Evolutionary conservation across 2,888 invertebrate genomes (phyloP).

Genomic region (Bombylius major): DNA sequence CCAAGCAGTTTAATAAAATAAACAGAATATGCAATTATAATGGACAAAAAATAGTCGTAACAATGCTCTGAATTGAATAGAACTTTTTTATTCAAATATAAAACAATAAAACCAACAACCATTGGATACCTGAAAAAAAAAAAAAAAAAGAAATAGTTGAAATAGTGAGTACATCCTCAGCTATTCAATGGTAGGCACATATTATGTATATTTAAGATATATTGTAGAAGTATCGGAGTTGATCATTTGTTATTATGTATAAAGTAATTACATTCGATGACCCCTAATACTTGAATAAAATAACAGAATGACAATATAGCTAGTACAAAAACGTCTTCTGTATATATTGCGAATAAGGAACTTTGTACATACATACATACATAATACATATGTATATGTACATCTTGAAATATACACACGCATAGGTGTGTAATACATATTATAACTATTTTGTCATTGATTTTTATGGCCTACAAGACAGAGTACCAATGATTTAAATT

Average conservation of each 20-base stretch:
- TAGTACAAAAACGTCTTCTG: neutral
- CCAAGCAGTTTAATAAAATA: too few species aligned
- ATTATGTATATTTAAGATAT: neutral
- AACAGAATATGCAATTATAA: too few species aligned
- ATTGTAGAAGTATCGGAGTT: neutral
- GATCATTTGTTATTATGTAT: too few species aligned
- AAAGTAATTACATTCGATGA: neutral
- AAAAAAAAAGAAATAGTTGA: too few species aligned
- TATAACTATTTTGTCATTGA: neutral
- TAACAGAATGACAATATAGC: neutral
- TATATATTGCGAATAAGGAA: conserved; percentile 4
- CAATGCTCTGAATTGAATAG: too few species aligned
- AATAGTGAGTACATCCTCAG: too few species aligned
- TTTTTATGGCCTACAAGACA: neutral
- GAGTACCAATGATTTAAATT: neutral
- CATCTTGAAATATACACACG: neutral
- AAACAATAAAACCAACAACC: too few species aligned
- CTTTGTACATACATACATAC: neutral
- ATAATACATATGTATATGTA: conserved; percentile 2
- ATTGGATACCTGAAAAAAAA: too few species aligned
- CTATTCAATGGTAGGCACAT: too few species aligned
- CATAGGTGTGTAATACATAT: neutral
- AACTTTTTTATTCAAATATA: too few species aligned
- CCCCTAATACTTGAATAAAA: neutral
- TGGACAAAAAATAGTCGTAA: too few species aligned